A percentile compares a stretch with the other conserved stretches of the same genome.
Conservation (phyloP, 2,888 invertebrate genomes). For the Margaritifera margaritifera region DNA sequence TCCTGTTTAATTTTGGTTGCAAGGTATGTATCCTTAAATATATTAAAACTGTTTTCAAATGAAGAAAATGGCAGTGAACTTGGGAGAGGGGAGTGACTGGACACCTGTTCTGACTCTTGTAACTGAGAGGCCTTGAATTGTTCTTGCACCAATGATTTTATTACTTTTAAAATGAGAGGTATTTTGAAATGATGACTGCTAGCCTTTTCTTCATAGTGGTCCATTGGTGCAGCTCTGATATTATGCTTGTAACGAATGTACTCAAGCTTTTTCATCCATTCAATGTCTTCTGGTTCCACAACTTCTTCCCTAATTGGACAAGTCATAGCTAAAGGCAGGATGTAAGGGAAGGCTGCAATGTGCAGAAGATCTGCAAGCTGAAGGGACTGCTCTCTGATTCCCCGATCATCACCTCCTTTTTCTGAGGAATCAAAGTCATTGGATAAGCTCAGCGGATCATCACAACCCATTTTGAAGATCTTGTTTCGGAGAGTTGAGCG, state of each 20-base stretch:
- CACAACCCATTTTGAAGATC: conserved; percentile 76
- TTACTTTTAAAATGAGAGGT: conserved; percentile 70
- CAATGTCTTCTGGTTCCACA: conserved; percentile 30
- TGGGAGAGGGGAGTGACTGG: conserved; percentile 2
- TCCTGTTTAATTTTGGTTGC: not conserved
- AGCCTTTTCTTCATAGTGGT: conserved; percentile 50
- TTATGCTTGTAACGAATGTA: conserved; percentile 68
- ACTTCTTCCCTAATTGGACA: conserved; percentile 32
- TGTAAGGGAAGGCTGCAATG: conserved; percentile 29
- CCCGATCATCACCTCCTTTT: too few species aligned
- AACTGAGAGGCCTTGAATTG: conserved; percentile 1
- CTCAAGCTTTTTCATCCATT: conserved; percentile 58
- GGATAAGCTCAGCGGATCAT: conserved; percentile 14
- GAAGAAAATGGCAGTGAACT: conserved; percentile 5
- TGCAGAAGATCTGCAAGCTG: conserved; percentile 29
- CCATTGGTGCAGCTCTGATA: conserved; percentile 51
- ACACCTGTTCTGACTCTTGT: not conserved
- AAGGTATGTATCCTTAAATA: conserved; percentile 5
- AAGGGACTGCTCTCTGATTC: conserved; percentile 3
- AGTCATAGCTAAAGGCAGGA: conserved; percentile 31
- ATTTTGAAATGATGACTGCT: conserved; percentile 59
- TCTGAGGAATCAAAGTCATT: too few species aligned
- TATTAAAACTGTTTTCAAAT: conserved; percentile 14
- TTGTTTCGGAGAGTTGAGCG: conserved; percentile 97
- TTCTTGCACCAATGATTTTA: conserved; percentile 67